Evolutionary conservation across 2,888 invertebrate genomes (phyloP), one percentile per base, ranked within the genome.

Genomic region (Diaprepes abbreviatus): DNA sequence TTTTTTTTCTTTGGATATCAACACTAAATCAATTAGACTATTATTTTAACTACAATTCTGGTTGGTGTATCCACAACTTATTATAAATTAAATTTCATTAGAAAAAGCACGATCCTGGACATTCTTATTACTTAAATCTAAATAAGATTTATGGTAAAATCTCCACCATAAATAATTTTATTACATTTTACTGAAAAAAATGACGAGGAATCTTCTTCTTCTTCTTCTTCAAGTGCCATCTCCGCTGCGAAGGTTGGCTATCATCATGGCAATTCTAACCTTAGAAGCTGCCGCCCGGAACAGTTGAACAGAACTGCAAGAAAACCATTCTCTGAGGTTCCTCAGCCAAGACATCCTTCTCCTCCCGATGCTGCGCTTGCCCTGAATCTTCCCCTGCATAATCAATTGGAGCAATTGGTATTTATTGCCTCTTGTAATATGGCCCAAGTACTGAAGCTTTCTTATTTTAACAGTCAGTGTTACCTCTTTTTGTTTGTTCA

Each of bases 291-390:
- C 35, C 6, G 35, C 21, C 50, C 59, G 3, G 19, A 59, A 59
- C 33, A 62, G 62, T 17, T 62, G 16, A 33, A 28, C 17, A 31
- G 4, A 10, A 5, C 16, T 50, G 12, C 28, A 33, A 10, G 7
- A 3, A 50, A 50, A 62, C 48, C 50, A 48, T 2, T 62, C 62
- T 16, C 62, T 24, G 16, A 52, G 33, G 36, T 62, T 62, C 2
- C 24, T 19, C 14, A 50, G 50, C 62, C 50, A 62, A 17, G 50
- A 62, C 16, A 62, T 50, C 4, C 62, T 85, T 85, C 12, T 85
- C 85, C 66, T 84, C 85, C 79, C 86, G 87, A 67, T 88, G 87
- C 9, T 28, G 31, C 50, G 6, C 17, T 31, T 62, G 3, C 50
- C 35, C 4, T 9, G 6, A 48, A 54, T 52, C 14, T 52, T 50